Conservation (phyloP, 2,888 invertebrate genomes). For the Cosmia trapezina region DNA sequence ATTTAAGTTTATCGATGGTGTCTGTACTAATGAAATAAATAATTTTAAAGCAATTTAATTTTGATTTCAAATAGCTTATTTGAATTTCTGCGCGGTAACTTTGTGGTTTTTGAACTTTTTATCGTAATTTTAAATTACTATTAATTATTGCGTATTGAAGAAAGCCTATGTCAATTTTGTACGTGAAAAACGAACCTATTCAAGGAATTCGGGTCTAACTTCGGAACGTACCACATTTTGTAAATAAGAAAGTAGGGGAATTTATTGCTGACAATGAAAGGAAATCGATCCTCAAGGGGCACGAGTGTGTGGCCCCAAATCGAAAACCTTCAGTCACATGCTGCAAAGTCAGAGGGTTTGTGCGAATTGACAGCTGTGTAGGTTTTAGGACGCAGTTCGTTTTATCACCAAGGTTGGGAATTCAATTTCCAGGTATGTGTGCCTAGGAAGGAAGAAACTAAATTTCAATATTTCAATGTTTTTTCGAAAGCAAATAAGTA, state of each 20-base stretch:
- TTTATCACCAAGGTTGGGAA: conserved; percentile 19
- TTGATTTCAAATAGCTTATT: conserved; percentile 3
- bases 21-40: no score
- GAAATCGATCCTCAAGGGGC: conserved; percentile 71
- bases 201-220: conserved; percentile 33
- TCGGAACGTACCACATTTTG: conserved; percentile 46
- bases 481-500: neutral
- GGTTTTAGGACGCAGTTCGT: conserved; percentile 27
- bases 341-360: conserved; percentile 57
- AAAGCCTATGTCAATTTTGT: conserved; percentile 10
- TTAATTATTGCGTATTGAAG: conserved; percentile 40
- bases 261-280: conserved; percentile 74
- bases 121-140: conserved; percentile 56
- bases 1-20: no score
- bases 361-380: conserved; percentile 51
- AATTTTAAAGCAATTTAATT: conserved; percentile 22
- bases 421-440: conserved; percentile 23
- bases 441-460: neutral
- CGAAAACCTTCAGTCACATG: conserved; percentile 71
- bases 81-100: conserved; percentile 22
- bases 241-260: conserved; percentile 67
- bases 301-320: conserved; percentile 66
- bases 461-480: neutral
- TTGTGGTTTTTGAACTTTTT: conserved; percentile 31
- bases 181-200: conserved; percentile 27